A percentile compares a stretch with the other conserved stretches of the same genome.
Evolutionary conservation across 2,113 vertebrate genomes (phyloP).

Genomic region (Microtus pennsylvanicus): DNA sequence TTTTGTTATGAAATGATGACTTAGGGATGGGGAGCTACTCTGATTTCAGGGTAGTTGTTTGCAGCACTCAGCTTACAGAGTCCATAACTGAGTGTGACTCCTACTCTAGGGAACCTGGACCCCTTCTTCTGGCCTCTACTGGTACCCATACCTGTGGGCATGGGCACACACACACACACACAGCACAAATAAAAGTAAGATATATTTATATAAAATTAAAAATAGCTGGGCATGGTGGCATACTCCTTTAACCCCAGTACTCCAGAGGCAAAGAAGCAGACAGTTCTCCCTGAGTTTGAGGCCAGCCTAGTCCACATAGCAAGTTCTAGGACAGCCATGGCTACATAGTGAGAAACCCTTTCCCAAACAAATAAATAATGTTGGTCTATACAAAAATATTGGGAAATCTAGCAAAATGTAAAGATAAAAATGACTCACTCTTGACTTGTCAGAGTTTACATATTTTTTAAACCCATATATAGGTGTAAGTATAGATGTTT

Average conservation of each 20-base stretch:
- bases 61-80: not conserved
- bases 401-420: constrained; percentile 11
- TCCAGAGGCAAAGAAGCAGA: not conserved
- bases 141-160: not conserved
- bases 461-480: constrained; percentile 20
- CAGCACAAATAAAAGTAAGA: not conserved
- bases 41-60: not conserved
- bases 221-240: not conserved
- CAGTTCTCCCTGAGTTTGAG: not conserved
- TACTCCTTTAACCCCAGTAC: not conserved
- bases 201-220: not conserved
- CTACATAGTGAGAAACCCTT: not conserved
- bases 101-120: not conserved
- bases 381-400: not conserved
- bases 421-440: not conserved
- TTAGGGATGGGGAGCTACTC: not conserved
- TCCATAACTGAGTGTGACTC: no score
- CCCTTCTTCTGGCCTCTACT: no score
- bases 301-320: not conserved
- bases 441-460: not conserved
- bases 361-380: not conserved
- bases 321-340: not conserved
- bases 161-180: not conserved
- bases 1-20: not conserved
- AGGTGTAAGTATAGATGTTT: constrained; percentile 44